Base-by-base conservation (phyloP, 2,797 vertebrate species). In the Sphenodon punctatus region DNA sequence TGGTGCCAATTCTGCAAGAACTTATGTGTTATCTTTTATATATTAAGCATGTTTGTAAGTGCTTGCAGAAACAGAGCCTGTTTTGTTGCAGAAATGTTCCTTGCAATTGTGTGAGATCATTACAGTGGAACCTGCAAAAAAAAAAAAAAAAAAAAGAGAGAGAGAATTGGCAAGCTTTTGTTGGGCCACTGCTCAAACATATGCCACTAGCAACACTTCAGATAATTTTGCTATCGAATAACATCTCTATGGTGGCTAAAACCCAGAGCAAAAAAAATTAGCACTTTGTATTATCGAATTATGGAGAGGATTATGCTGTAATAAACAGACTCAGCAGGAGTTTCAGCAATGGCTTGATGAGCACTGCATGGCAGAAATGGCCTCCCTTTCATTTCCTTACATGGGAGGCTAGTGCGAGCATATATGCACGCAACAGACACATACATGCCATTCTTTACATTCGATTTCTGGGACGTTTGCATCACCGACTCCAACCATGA, bases 261-360 rank as follows among this genome's bases (percentile, higher is more conserved):
- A 71, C 34, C 34, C 56, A 56, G 61, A 73, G 16, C 86, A 85
- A 75, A 71, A 72, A 80, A 75, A 80, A 78, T 65, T 45, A 87
- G 74, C 83, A 56, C n/a, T 89, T 91, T 82, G 19, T 81, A 80
- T 75, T 86, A 84, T 46, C 82, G 13, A 10, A 19, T 86, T 93
- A 94, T 82, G 63, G 64, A 89, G 88, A 92, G 88, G 84, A 89
- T 94, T 91, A 90, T 58, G 46, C 79, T 89, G 73, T 80, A 88
- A 80, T 94, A 93, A 93, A 94, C 89, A 91, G 80, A 76, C 84
- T 82, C 88, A 91, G 90, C 82, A 93, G 91, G 91, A 84, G 61
- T 81, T 92, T 84, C 68, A 78, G 17, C 76, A 66, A 20, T 59
- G 43, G 56, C 58, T 82, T 78, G 67, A 76, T 49, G 89, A 76